Evolutionary conservation across 2,113 vertebrate genomes (phyloP), one percentile per base, ranked within the genome.

Genomic region (Cyphomyrus plagiostoma): DNA sequence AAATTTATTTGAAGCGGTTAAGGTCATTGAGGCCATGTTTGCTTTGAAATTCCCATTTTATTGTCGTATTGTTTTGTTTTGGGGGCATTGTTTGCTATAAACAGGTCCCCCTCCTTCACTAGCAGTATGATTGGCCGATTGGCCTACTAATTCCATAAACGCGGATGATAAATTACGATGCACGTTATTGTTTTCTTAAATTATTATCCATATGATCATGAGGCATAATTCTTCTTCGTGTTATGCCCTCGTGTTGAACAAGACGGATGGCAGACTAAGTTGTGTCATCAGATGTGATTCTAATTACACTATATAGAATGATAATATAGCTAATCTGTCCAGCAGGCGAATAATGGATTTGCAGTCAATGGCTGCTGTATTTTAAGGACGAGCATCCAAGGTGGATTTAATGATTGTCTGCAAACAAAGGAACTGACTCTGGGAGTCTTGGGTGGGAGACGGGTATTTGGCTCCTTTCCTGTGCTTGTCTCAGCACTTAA

Each of bases 401-500:
- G 90, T 92, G 92, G 91, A 92, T 92, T 93, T 92, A 94, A 94
- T 93, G 93, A 95, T 94, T 94, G 93, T 90, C 94, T 93, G 93
- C 90, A 93, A 93, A 93, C 92, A 89, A 87, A 93, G 91, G 88
- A 91, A 94, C 93, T 88, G 91, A 92, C 91, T 93, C 91, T 91
- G 92, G 89, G 93, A 93, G 91, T 89, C 88, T 92, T 92, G 35
- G 17, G 52, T 46, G 52, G 6, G 77, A 92, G 90, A 93, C 46
- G 77, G 50, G 90, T 87, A 92, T 94, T 94, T 94, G 92, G 92
- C 93, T 26, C 26, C 74, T 88, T 93, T 48, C 70, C 83, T 94
- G 42, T 48, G 94, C 94, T 94, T 92, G 94, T 92, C 91, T 95
- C 95, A 95, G 95, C 94, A 94, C 91, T 95, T 93, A 90, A 35